Percentiles rank a stretch among this genome's conserved stretches.
These are phyloP conservation scores for Eutolmus rufibarbis DNA, from an alignment of 2,888 invertebrate genomes.

Conservation along the genomic window DNA sequence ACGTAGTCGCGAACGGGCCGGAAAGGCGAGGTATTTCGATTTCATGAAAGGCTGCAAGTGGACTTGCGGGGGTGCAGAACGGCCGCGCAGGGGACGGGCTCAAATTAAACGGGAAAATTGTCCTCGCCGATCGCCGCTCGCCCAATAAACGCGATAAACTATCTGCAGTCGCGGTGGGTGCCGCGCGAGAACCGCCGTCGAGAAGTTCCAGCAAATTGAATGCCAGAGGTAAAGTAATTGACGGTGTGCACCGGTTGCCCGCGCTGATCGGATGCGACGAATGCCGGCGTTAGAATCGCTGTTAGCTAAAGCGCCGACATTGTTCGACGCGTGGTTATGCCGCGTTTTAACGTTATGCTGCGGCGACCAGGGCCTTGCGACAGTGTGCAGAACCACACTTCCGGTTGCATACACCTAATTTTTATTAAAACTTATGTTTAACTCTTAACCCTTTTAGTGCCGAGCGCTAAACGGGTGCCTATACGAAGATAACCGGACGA, in stretches of 20 bases:
- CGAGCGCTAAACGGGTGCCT: too few relatives aligned
- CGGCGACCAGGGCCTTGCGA: neutral
- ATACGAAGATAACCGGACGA: too few relatives aligned
- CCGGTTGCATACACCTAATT: neutral
- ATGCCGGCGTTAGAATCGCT: neutral
- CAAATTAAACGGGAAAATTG: slow-evolving; percentile 28
- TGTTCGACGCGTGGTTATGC: neutral
- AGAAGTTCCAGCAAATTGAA: neutral
- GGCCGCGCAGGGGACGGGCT: neutral
- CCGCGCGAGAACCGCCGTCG: neutral
- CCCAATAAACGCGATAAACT: neutral
- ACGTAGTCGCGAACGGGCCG: neutral
- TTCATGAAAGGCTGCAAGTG: neutral
- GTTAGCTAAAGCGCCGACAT: neutral
- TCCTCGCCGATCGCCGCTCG: neutral
- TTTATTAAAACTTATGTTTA: neutral
- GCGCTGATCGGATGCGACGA: neutral
- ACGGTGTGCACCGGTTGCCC: neutral
- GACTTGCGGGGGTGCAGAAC: neutral
- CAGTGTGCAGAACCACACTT: neutral
- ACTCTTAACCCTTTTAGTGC: too few relatives aligned
- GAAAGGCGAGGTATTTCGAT: neutral
- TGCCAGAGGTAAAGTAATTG: neutral
- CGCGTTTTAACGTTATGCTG: too few relatives aligned
- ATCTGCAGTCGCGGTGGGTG: neutral